These are phyloP conservation scores for Cactoblastis cactorum DNA, from an alignment of 2,888 invertebrate species.

Conservation along the genomic window DNA sequence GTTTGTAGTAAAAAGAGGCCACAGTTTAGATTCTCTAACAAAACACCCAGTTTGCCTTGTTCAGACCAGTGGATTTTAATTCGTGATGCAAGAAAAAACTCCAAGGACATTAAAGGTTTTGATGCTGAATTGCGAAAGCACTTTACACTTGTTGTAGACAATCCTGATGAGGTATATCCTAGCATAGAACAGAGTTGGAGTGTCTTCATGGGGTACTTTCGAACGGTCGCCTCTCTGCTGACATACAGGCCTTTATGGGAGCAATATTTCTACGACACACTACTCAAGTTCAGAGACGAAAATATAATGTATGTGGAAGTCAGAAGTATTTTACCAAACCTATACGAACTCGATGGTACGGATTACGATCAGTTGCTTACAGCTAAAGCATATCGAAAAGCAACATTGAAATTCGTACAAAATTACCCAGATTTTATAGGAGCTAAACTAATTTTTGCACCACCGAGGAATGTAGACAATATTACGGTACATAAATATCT, in stretches of 20 bases:
- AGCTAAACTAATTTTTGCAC: constrained; percentile 84
- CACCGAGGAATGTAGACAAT: constrained; percentile 66
- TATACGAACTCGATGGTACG: constrained; percentile 84
- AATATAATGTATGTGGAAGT: constrained; percentile 86
- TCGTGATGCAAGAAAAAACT: constrained; percentile 53
- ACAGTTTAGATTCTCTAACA: constrained; percentile 46
- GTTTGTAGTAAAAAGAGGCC: constrained; percentile 54
- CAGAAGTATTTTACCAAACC: constrained; percentile 79
- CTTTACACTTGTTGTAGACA: constrained; percentile 76
- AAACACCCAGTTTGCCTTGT: constrained; percentile 36
- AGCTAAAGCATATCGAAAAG: constrained; percentile 77
- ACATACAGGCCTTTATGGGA: constrained; percentile 82
- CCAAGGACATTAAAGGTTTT: constrained; percentile 62
- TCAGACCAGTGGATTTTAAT: constrained; percentile 64
- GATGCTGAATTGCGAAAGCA: constrained; percentile 72
- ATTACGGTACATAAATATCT: constrained; percentile 65
- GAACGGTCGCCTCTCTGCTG: constrained; percentile 71
- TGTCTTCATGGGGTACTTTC: constrained; percentile 78
- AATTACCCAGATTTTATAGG: constrained; percentile 84
- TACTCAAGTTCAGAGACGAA: constrained; percentile 81
- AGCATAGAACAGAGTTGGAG: constrained; percentile 80
- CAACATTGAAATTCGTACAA: constrained; percentile 75
- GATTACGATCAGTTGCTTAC: constrained; percentile 75
- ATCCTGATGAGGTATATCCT: constrained; percentile 64
- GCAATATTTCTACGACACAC: constrained; percentile 82